phyloP scores from a whole-genome alignment of 2,888 invertebrate genomes.

The Diploptera punctata region DNA sequence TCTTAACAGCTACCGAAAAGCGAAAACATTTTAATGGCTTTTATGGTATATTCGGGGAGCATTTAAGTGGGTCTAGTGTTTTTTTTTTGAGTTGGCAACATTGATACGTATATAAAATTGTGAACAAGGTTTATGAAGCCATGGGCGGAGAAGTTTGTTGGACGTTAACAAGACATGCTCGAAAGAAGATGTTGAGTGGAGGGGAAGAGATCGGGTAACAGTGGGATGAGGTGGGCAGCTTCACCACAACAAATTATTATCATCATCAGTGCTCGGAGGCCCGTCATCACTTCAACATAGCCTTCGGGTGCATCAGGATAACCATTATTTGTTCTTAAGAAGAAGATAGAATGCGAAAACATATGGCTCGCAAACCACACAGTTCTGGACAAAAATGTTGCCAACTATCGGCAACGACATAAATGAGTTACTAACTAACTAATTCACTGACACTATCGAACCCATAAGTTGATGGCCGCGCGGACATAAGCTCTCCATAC shows the following conservation, averaged over 20 bases:
- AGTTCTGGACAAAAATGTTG: constrained; percentile 15
- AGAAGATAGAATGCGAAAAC: background rate
- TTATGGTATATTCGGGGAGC: too few species aligned
- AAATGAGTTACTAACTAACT: too few species aligned
- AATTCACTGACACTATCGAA: too few species aligned
- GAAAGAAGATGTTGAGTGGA: background rate
- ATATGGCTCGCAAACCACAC: background rate
- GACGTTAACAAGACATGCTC: constrained; percentile 7
- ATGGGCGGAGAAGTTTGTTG: constrained; percentile 2
- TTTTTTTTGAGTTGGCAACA: too few species aligned
- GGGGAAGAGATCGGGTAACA: background rate
- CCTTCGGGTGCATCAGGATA: constrained; percentile 31
- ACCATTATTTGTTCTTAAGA: constrained; percentile 30
- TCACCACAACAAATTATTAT: constrained; percentile 23
- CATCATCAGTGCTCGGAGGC: constrained; percentile 25
- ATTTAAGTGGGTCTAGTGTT: too few species aligned
- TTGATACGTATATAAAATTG: too few species aligned
- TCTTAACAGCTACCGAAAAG: too few species aligned
- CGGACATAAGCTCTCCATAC: too few species aligned
- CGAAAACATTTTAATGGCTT: too few species aligned
- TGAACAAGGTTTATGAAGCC: background rate
- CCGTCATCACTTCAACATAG: constrained; percentile 30
- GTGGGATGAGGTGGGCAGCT: constrained; percentile 1
- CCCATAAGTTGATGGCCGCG: too few species aligned
- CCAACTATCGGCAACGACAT: background rate